Conservation (phyloP, 2,888 invertebrate species). For the Junonia oenone region DNA sequence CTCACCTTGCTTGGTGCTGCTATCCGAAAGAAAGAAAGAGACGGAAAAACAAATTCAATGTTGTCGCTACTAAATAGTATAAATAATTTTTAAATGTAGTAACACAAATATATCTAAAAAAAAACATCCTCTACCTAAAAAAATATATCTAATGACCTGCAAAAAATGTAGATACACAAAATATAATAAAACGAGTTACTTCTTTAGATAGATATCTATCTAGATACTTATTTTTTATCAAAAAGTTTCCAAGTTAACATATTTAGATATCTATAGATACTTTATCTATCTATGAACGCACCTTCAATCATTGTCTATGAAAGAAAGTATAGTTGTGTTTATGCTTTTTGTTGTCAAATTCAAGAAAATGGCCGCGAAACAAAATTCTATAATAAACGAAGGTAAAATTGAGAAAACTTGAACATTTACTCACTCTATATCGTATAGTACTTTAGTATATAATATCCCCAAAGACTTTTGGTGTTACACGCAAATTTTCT, state of each 20-base stretch:
- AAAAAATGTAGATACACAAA: no score
- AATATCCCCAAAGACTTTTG: neutral
- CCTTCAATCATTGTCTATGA: constrained; percentile 16
- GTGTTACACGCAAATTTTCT: neutral
- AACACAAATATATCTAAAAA: neutral
- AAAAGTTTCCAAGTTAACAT: no score
- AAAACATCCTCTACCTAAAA: no score
- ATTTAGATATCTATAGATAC: no score
- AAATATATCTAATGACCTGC: no score
- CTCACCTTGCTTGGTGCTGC: constrained; percentile 72
- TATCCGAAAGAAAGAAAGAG: constrained; percentile 70
- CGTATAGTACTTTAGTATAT: neutral
- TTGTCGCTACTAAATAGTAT: neutral
- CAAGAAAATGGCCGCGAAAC: constrained; percentile 84
- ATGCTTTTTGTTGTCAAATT: constrained; percentile 40
- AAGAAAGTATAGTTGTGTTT: constrained; percentile 11
- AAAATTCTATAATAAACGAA: constrained; percentile 81
- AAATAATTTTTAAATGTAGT: neutral
- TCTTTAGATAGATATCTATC: no score
- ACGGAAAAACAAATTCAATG: neutral
- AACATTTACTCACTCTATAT: neutral
- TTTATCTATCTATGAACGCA: no score
- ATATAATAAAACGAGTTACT: no score
- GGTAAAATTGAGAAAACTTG: constrained; percentile 57
- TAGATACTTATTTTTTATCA: no score